Conservation (phyloP, 2,113 vertebrate species). For the Glareola pratincola region DNA sequence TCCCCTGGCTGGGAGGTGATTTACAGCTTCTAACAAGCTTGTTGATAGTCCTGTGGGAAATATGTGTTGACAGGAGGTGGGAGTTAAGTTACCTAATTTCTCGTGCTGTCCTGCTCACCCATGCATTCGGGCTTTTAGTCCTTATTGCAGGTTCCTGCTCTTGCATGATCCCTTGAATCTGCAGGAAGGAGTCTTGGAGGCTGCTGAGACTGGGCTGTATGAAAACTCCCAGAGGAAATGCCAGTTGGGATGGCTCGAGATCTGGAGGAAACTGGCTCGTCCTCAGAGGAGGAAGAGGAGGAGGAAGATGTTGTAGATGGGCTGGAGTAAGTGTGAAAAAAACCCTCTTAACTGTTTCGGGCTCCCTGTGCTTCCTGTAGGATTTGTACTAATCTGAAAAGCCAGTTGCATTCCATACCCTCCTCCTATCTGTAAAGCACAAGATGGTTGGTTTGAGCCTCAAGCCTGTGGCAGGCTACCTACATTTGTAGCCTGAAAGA, state of each 20-base stretch:
- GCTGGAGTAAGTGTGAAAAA: conserved; percentile 68
- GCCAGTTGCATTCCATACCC: background rate
- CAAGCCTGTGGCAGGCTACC: background rate
- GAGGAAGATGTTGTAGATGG: conserved; percentile 52
- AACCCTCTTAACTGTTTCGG: fast-evolving
- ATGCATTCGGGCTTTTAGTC: background rate
- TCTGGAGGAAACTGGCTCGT: conserved; percentile 80
- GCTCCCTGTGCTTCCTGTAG: background rate
- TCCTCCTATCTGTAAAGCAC: fast-evolving
- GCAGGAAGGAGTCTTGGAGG: conserved; percentile 18
- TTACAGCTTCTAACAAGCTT: background rate
- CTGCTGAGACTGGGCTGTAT: conserved; percentile 52
- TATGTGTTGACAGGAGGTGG: background rate
- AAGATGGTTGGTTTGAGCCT: background rate
- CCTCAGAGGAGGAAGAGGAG: conserved; percentile 81
- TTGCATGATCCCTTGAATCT: conserved; percentile 32
- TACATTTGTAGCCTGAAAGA: background rate
- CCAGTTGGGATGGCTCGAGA: conserved; percentile 81
- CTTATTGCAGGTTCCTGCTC: conserved; percentile 45
- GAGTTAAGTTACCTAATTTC: background rate
- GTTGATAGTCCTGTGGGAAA: background rate
- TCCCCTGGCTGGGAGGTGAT: background rate
- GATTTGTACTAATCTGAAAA: background rate
- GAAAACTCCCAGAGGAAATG: conserved; percentile 80
- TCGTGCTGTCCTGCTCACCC: background rate